phyloP scores from a whole-genome alignment of 2,797 vertebrate species.

The Denticeps clupeoides region DNA sequence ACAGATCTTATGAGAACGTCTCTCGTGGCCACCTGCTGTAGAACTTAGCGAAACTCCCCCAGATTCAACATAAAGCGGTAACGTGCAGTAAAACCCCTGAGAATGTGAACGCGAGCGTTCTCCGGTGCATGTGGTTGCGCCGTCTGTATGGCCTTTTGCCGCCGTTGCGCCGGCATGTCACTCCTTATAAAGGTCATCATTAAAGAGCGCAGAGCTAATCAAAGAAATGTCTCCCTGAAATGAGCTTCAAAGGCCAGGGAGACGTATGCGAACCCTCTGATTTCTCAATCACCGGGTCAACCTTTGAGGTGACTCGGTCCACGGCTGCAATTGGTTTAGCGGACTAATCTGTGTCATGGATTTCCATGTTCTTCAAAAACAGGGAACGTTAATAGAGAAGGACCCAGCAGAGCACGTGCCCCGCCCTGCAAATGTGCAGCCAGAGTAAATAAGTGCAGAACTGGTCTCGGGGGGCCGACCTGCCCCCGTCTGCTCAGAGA shows the following conservation, averaged over 20 bases:
- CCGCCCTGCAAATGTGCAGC: slow-evolving; percentile 8
- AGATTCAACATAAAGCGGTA: too few species aligned
- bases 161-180: too few species aligned
- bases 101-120: too few species aligned
- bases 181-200: slow-evolving; percentile 17
- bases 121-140: too few species aligned
- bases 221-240: slow-evolving; percentile 7
- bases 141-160: too few species aligned
- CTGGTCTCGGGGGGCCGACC: slow-evolving; percentile 3
- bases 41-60: too few species aligned
- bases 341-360: slow-evolving; percentile 14
- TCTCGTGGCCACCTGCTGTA: too few species aligned
- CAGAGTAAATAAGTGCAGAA: slow-evolving; percentile 14
- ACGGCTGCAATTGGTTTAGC: slow-evolving; percentile 21
- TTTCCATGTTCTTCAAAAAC: slow-evolving; percentile 13
- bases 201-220: slow-evolving; percentile 8
- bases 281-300: slow-evolving; percentile 10
- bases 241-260: slow-evolving; percentile 8
- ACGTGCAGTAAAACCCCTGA: too few species aligned
- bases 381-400: background rate
- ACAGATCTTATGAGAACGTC: too few species aligned
- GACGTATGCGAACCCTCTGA: too few species aligned
- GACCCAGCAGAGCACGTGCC: slow-evolving; percentile 2
- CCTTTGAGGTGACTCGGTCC: slow-evolving; percentile 2
- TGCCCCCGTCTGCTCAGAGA: too few species aligned